These are phyloP conservation scores for Pseudomyrmex sp. DNA, from an alignment of 1,140 invertebrate species.

Conservation along the genomic window DNA sequence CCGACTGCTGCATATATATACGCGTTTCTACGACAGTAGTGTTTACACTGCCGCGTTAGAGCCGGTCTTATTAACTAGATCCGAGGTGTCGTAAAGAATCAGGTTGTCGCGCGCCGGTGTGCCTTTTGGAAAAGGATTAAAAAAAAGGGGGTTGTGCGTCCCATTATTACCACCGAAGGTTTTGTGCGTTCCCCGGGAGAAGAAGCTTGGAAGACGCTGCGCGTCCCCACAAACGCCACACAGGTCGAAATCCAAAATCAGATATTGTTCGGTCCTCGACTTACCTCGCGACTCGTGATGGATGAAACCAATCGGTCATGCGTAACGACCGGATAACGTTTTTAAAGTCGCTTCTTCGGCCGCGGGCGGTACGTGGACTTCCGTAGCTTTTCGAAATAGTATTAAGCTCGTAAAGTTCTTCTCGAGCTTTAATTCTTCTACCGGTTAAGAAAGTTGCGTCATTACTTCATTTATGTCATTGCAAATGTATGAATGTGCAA, in stretches of 20 bases:
- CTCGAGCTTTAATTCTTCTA: neutral
- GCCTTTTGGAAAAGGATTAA: conserved; percentile 3
- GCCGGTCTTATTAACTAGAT: conserved; percentile 37
- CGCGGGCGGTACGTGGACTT: conserved; percentile 10
- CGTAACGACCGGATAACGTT: conserved; percentile 11
- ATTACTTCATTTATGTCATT: too few species aligned
- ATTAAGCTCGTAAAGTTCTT: conserved; percentile 22
- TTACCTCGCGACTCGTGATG: conserved; percentile 56
- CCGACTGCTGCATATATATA: neutral
- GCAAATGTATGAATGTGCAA: too few species aligned
- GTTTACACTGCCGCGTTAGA: conserved; percentile 41
- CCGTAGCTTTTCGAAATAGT: conserved; percentile 14
- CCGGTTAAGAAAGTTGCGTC: too few species aligned
- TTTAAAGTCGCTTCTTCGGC: neutral
- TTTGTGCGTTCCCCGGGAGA: conserved; percentile 1
- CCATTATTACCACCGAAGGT: conserved; percentile 2
- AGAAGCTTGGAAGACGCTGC: neutral
- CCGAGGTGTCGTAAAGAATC: conserved; percentile 47
- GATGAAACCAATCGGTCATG: conserved; percentile 70
- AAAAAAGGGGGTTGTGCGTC: conserved; percentile 1
- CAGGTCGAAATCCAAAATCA: conserved; percentile 58
- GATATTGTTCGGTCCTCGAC: conserved; percentile 59
- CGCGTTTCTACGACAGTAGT: neutral
- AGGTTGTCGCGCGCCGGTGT: conserved; percentile 35
- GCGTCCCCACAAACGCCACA: conserved; percentile 56